Conservation (phyloP, 1,140 invertebrate species). For the Agraylea sexmaculata region DNA sequence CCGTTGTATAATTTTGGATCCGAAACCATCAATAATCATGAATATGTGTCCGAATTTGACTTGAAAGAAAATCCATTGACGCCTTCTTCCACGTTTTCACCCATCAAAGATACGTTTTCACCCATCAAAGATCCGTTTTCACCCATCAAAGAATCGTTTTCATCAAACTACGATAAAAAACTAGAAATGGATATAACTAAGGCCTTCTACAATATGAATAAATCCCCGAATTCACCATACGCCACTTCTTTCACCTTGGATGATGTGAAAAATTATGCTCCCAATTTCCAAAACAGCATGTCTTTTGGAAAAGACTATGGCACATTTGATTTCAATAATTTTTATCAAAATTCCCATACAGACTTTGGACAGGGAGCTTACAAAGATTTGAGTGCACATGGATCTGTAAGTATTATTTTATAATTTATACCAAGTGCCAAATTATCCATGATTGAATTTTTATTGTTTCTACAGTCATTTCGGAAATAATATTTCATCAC, state of each 20-base stretch:
- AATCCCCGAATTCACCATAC: neutral
- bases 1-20: constrained; percentile 7
- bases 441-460: too few relatives aligned
- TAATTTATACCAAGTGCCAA: too few relatives aligned
- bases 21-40: constrained; percentile 8
- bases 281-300: constrained; percentile 1
- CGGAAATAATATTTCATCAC: too few relatives aligned
- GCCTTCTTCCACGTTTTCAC: neutral
- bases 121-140: constrained; percentile 2
- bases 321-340: constrained; percentile 1
- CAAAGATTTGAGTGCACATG: neutral
- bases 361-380: neutral
- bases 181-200: constrained; percentile 8
- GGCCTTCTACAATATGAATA: constrained; percentile 12
- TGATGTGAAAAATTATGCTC: neutral
- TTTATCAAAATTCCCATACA: neutral
- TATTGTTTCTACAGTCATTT: too few relatives aligned
- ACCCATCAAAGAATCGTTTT: neutral
- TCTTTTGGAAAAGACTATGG: constrained; percentile 1
- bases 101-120: neutral
- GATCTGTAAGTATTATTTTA: too few relatives aligned
- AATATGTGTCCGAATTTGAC: constrained; percentile 16
- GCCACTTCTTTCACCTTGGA: neutral
- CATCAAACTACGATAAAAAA: too few relatives aligned
- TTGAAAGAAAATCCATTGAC: constrained; percentile 14